phyloP scores from a whole-genome alignment of 1,140 invertebrate species.

The Trichonephila clavata region DNA sequence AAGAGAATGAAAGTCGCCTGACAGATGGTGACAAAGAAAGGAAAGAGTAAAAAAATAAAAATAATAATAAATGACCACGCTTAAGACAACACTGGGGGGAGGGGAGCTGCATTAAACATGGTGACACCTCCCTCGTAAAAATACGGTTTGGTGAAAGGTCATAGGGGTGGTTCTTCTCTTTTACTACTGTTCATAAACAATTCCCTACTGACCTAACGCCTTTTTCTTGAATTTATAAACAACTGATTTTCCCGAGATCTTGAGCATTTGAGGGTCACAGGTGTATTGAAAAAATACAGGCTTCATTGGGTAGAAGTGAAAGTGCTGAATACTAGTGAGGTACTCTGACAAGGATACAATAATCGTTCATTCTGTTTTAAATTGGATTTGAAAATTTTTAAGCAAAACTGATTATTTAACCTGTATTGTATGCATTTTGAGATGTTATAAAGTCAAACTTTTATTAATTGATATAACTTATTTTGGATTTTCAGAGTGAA shows the following conservation, averaged over 20 bases:
- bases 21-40: neutral
- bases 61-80: neutral
- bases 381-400: neutral
- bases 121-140: neutral
- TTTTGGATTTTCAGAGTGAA: too few relatives aligned
- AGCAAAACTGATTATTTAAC: too few relatives aligned
- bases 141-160: neutral
- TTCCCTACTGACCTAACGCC: slow-evolving; percentile 10
- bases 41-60: neutral
- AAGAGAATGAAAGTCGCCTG: neutral
- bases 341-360: neutral
- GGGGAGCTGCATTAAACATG: neutral
- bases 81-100: neutral
- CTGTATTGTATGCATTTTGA: too few relatives aligned
- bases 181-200: neutral
- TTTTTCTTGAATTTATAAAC: neutral
- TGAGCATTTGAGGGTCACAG: neutral
- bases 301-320: neutral
- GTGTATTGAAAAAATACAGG: neutral
- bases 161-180: neutral
- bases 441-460: too few relatives aligned
- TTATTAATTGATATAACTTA: too few relatives aligned
- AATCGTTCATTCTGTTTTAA: neutral
- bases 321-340: neutral
- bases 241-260: neutral